These are phyloP conservation scores for Vicugna pacos DNA, from an alignment of 2,113 vertebrate species.

Conservation along the genomic window DNA sequence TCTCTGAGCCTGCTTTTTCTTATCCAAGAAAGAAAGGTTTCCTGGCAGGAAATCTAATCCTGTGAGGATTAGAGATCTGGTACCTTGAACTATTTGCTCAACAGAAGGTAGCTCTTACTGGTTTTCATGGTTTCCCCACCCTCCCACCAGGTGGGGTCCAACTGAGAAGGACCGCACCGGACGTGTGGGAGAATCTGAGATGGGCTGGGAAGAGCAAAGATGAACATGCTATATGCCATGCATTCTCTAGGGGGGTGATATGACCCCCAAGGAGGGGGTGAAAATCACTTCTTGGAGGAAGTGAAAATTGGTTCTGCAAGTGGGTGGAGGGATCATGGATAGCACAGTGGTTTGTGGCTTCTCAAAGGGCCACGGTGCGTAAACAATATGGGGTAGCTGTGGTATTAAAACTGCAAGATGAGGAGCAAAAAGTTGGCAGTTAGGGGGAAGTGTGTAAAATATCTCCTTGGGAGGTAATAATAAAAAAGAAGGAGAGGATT, in stretches of 20 bases:
- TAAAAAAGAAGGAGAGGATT: background rate
- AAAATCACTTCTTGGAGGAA: background rate
- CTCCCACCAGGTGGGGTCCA: no score
- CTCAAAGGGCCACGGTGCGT: background rate
- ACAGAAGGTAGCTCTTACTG: background rate
- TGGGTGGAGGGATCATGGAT: background rate
- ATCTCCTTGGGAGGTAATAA: background rate
- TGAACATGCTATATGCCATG: background rate
- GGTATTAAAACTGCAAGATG: background rate
- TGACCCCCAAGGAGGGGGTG: fast-evolving
- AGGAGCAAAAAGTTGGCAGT: background rate
- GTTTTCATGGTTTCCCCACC: background rate
- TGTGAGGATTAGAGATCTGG: background rate
- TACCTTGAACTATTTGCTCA: background rate
- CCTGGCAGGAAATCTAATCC: background rate
- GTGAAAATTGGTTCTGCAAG: background rate
- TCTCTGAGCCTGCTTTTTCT: background rate
- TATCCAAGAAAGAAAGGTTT: background rate
- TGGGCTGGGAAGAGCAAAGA: background rate
- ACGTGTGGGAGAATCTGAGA: fast-evolving
- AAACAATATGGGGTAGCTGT: background rate
- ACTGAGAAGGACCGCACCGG: background rate
- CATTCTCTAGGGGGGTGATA: background rate
- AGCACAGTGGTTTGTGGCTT: background rate
- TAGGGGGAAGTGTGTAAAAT: background rate